Percentiles rank a stretch among this genome's conserved stretches.
These are phyloP conservation scores for Musca vetustissima DNA, from an alignment of 1,140 invertebrate genomes.

Conservation along the genomic window DNA sequence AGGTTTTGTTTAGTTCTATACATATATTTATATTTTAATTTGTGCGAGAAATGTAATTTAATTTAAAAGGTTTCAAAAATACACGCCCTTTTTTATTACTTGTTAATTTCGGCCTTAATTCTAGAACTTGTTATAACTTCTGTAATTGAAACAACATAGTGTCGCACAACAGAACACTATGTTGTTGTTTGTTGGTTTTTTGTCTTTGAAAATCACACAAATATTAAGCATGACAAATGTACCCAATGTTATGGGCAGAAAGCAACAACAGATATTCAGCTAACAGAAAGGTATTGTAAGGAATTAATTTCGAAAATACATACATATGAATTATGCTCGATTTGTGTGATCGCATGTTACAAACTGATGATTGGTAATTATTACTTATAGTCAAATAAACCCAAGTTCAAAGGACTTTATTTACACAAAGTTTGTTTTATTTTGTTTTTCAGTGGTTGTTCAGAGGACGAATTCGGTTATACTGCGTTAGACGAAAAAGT, in stretches of 20 bases:
- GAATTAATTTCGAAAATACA: slow-evolving; percentile 20
- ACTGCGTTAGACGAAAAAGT: background rate
- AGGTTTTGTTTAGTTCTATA: no score
- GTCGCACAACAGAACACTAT: background rate
- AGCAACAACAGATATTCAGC: slow-evolving; percentile 1
- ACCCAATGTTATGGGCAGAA: background rate
- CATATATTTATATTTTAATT: no score
- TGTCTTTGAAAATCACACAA: slow-evolving; percentile 4
- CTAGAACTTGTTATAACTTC: background rate
- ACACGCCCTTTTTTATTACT: background rate
- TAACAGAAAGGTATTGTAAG: slow-evolving; percentile 3
- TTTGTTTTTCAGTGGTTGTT: background rate
- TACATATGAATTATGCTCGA: slow-evolving; percentile 22
- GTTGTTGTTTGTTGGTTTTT: slow-evolving; percentile 7
- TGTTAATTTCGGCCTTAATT: slow-evolving; percentile 11
- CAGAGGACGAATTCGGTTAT: background rate
- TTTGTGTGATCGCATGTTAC: slow-evolving; percentile 28
- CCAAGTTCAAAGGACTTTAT: slow-evolving; percentile 51
- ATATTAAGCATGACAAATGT: background rate
- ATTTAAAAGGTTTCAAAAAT: background rate
- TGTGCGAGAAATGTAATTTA: background rate
- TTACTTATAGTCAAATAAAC: slow-evolving; percentile 10
- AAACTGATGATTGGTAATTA: slow-evolving; percentile 3
- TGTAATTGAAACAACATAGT: slow-evolving; percentile 6
- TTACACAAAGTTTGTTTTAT: slow-evolving; percentile 51